Evolutionary conservation across 1,140 invertebrate genomes (phyloP).

Genomic region (Glomeris maerens): DNA sequence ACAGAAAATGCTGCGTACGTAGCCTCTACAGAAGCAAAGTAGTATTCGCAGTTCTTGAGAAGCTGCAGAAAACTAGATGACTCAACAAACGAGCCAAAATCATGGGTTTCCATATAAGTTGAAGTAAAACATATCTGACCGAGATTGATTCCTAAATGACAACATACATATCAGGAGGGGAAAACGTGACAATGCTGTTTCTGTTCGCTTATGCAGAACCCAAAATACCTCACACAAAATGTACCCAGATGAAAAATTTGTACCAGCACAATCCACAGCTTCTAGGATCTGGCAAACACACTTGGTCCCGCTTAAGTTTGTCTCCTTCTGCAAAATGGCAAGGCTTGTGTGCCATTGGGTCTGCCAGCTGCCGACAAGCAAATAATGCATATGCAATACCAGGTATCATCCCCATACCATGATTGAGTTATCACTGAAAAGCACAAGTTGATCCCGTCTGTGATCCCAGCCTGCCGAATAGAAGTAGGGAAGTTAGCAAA

Average conservation of each 20-base stretch:
- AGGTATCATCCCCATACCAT: conserved; percentile 30
- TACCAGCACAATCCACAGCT: conserved; percentile 15
- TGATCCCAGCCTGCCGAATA: conserved; percentile 26
- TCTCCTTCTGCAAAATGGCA: conserved; percentile 24
- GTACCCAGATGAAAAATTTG: conserved; percentile 20
- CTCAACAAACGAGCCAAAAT: conserved; percentile 22
- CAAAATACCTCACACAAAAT: conserved; percentile 17
- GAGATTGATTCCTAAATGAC: conserved; percentile 19
- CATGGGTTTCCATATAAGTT: conserved; percentile 16
- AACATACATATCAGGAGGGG: conserved; percentile 19
- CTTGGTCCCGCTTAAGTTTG: conserved; percentile 20
- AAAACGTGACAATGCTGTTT: conserved; percentile 21
- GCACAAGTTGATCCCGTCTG: no score
- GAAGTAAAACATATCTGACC: conserved; percentile 13
- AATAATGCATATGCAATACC: conserved; percentile 32
- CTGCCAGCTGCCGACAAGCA: conserved; percentile 31
- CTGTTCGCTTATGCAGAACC: conserved; percentile 20
- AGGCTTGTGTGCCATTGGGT: conserved; percentile 30
- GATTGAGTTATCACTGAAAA: conserved; percentile 29
- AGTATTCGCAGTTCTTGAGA: conserved; percentile 16
- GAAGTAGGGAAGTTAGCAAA: conserved; percentile 23
- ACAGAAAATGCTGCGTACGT: conserved; percentile 15
- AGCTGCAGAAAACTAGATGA: conserved; percentile 17
- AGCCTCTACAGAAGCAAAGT: conserved; percentile 15
- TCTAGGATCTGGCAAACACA: conserved; percentile 16